Conservation (phyloP, 2,113 vertebrate genomes). For the Trichomycterus rosablanca region DNA sequence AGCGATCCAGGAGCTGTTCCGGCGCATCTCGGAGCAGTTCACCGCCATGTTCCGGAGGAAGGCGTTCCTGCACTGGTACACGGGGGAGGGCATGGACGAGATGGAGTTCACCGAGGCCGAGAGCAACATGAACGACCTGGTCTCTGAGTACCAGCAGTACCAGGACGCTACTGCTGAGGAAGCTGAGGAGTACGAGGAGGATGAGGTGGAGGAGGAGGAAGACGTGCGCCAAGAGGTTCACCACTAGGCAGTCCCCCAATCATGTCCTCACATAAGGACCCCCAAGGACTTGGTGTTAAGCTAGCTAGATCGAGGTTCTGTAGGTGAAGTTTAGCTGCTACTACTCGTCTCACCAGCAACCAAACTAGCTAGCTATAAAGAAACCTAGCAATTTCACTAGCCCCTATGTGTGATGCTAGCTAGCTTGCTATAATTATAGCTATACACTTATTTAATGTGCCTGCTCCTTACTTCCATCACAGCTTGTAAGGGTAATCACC, state of each 20-base stretch:
- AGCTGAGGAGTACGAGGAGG: conserved; percentile 70
- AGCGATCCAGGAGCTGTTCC: conserved; percentile 94
- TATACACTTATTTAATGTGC: too few species aligned
- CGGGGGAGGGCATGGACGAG: conserved; percentile 88
- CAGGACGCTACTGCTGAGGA: conserved; percentile 84
- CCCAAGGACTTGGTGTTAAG: too few species aligned
- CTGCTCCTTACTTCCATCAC: too few species aligned
- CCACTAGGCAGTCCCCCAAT: too few species aligned
- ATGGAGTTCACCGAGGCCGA: conserved; percentile 93
- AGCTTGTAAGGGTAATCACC: too few species aligned
- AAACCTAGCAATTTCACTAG: too few species aligned
- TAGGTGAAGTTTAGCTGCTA: too few species aligned
- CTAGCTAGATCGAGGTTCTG: too few species aligned
- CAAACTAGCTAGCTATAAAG: too few species aligned
- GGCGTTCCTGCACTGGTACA: conserved; percentile 92
- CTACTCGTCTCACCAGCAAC: too few species aligned
- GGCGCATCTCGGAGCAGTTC: conserved; percentile 93
- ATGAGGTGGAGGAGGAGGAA: conserved; percentile 68
- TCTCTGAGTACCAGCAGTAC: conserved; percentile 91
- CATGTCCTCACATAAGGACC: conserved; percentile 16
- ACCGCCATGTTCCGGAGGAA: conserved; percentile 94
- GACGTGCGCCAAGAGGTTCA: conserved; percentile 56
- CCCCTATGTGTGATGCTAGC: too few species aligned
- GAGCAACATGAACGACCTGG: conserved; percentile 92
- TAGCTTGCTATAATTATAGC: too few species aligned